Conservation (phyloP, 2,888 invertebrate genomes). For the Acanthopleura granulata region DNA sequence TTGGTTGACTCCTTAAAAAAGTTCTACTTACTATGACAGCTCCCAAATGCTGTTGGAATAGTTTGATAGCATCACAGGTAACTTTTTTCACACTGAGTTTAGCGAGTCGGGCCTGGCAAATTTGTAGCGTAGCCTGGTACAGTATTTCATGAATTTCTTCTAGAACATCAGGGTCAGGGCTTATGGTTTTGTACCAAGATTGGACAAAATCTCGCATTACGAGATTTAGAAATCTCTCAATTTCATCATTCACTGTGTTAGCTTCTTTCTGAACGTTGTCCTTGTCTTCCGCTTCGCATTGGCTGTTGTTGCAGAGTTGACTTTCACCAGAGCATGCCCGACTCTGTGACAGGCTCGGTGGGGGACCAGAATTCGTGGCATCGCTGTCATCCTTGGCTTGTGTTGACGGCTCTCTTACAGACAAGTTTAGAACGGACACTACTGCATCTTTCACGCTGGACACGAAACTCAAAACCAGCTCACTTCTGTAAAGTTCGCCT, state of each 20-base stretch:
- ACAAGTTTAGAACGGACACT: not conserved
- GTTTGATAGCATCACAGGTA: constrained; percentile 22
- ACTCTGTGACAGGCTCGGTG: not conserved
- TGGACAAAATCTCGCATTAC: constrained; percentile 48
- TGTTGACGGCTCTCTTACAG: not conserved
- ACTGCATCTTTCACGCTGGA: not conserved
- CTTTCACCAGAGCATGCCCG: not conserved
- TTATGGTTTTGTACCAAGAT: constrained; percentile 51
- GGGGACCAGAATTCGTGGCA: not conserved
- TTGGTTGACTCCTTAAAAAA: constrained; percentile 12
- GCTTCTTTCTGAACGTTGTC: not conserved
- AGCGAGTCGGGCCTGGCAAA: constrained; percentile 31
- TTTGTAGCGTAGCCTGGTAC: constrained; percentile 30
- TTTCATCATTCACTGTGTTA: constrained; percentile 22
- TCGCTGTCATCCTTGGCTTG: not conserved
- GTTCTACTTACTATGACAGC: constrained; percentile 23
- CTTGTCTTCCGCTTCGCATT: not conserved
- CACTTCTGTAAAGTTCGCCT: constrained; percentile 6
- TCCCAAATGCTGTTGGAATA: constrained; percentile 26
- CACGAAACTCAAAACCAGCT: not conserved
- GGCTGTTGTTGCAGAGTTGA: not conserved
- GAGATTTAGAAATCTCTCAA: constrained; percentile 24
- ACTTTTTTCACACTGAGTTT: constrained; percentile 26
- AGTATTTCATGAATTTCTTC: constrained; percentile 42
- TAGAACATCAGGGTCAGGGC: constrained; percentile 37